Percentiles rank a stretch among this genome's conserved stretches.
These are phyloP conservation scores for Netelia inedita DNA, from an alignment of 2,888 invertebrate genomes.

Conservation along the genomic window DNA sequence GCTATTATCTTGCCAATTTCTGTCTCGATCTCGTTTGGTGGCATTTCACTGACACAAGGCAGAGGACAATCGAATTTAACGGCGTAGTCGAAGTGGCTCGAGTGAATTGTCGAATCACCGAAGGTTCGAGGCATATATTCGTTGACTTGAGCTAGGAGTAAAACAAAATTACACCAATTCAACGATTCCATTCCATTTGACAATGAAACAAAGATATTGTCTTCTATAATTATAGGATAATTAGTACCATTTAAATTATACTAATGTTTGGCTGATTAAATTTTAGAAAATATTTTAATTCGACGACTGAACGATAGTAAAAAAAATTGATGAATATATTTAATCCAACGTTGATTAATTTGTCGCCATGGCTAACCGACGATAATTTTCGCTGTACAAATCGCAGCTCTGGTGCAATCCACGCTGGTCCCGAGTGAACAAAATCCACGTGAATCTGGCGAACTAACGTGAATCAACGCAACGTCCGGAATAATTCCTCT, in stretches of 20 bases:
- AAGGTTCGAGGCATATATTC: slow-evolving; percentile 96
- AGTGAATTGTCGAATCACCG: slow-evolving; percentile 95
- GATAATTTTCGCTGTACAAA: slow-evolving; percentile 93
- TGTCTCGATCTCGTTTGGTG: slow-evolving; percentile 88
- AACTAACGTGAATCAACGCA: slow-evolving; percentile 91
- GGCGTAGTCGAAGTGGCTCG: slow-evolving; percentile 96
- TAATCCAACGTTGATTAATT: too few species aligned
- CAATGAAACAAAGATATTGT: too few species aligned
- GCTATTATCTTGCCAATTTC: slow-evolving; percentile 96
- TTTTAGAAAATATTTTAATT: too few species aligned
- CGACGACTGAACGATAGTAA: too few species aligned
- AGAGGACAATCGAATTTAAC: slow-evolving; percentile 90
- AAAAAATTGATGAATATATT: too few species aligned
- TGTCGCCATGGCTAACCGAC: slow-evolving; percentile 88
- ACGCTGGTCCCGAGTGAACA: slow-evolving; percentile 97
- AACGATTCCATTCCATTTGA: not conserved
- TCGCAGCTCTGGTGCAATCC: slow-evolving; percentile 95
- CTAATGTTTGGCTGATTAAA: too few species aligned
- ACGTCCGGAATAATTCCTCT: slow-evolving; percentile 95
- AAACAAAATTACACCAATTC: not conserved
- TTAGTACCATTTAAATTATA: too few species aligned
- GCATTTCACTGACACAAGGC: slow-evolving; percentile 90
- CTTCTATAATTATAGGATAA: too few species aligned
- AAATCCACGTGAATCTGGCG: slow-evolving; percentile 96
- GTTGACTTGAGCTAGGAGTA: slow-evolving; percentile 91